Base-by-base conservation (phyloP, 2,888 invertebrate genomes). In the Achlya flavicornis region DNA sequence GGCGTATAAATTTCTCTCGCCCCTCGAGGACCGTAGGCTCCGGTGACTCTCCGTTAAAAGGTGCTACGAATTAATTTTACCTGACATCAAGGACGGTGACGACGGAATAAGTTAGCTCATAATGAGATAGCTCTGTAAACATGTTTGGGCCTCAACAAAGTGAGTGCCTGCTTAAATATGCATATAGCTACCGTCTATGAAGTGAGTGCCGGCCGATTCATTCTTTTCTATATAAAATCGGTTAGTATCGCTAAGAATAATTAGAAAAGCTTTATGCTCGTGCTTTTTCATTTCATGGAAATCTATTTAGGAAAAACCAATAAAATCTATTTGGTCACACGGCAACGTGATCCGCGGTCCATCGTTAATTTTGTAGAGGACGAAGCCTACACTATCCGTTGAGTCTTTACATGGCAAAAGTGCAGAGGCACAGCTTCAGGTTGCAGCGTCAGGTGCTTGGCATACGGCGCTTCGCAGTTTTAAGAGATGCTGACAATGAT, bases 21-120 rank as follows among this genome's bases (percentile, higher is more conserved):
- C 85, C 84, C 83, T 80, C 70, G 79, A 85, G 83, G 81, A 78
- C 75, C 78, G 79, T 74, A 71, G 83, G 76, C 84, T 84, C 79
- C 83, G 79, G 85, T 83, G 86, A 78, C 79, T 84, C 81, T 80
- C 78, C 73, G 82, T 86, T 89, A 87, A 91, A 90, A 91, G 89
- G 89, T 88, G 86, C 85, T 85, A 78, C 85, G 87, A 91, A 91
- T 92, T 91, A 91, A 91, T 90, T 89, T 91, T 80, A 87, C 86
- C 88, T 87, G 87, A 87, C 88, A 81, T 88, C 86, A 86, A 90
- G 88, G 86, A 84, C 82, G 80, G 70, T 69, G 77, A 69, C 81
- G 79, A 73, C 78, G 70, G 87, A 89, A 89, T 89, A 88, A 81
- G 84, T 86, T 85, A 80, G 76, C 77, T 80, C 77, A 78, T 88